Base-by-base conservation (phyloP, 1,140 invertebrate species). In the Colletes gigas region DNA sequence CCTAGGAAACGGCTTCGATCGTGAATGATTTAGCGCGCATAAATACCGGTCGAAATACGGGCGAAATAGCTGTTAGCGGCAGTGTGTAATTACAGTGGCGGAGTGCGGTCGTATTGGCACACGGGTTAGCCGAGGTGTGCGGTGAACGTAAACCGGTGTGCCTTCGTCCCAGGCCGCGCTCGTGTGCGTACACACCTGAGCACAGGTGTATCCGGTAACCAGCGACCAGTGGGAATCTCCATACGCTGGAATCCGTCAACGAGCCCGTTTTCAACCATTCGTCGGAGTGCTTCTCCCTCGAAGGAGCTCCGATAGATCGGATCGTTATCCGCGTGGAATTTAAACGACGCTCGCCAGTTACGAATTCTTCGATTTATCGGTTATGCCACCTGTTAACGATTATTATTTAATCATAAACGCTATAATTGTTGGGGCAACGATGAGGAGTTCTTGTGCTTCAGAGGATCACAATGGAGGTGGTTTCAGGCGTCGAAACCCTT, bases 21-120 rank as follows among this genome's bases (percentile, higher is more conserved):
- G 8, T 47, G 75, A 82, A 79, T 82, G 76, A 82, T 82, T 82
- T 82, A 82, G 81, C 66, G 78, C 71, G 81, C 76, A 82, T 82
- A 82, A 82, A 79, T 72, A 79, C 81, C 76, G 65, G 9, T 12
- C 44, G 65, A 67, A 50, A 67, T 21, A 79, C 75, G 57, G 79
- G 55, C 73, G 79, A 63, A 81, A 76, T 81, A 69, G 30, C 68
- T 78, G 81, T 78, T 78, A 79, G 76, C 52, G 63, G 81, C 52
- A 52, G 75, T 54, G 81, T 82, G 81, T 82, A 82, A 82, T 82
- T 82, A 78, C 76, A 82, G 76, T 67, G 47, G 76, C 79, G 8
- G 39, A 82, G 75, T 72, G 76, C 47, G 81, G 76, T 82, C 81
- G 76, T 79, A 72, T 79, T 67, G 81, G 77, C 44, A 59, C 67